A percentile compares a stretch with the other conserved stretches of the same genome.
Evolutionary conservation across 2,797 vertebrate genomes (phyloP).

Genomic region (Paramormyrops hopkinsi): DNA sequence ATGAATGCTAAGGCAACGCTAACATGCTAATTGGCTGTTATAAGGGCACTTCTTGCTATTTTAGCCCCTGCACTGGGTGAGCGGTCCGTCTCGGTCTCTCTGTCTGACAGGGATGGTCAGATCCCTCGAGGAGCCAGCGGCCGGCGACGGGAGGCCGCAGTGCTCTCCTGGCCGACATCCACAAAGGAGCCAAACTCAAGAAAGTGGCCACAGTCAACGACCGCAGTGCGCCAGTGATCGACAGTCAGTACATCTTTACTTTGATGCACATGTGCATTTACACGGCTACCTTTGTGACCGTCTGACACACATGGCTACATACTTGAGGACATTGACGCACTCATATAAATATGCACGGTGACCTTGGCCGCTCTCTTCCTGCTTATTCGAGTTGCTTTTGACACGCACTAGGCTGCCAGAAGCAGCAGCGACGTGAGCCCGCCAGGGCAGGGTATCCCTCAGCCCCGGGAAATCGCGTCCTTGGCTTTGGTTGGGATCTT

Average conservation of each 20-base stretch:
- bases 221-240: slow-evolving; percentile 77
- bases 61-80: not conserved
- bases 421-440: not conserved
- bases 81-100: not conserved
- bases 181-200: slow-evolving; percentile 78
- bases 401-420: not conserved
- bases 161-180: slow-evolving; percentile 85
- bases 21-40: slow-evolving; percentile 31
- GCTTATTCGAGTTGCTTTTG: not conserved
- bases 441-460: not conserved
- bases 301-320: not conserved
- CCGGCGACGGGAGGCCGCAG: slow-evolving; percentile 62
- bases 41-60: not conserved
- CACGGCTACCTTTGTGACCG: no score
- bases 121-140: slow-evolving; percentile 48
- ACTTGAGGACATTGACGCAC: not conserved
- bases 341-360: not conserved
- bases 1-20: not conserved
- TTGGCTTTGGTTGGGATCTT: not conserved
- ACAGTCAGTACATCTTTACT: slow-evolving; percentile 66
- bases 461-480: not conserved
- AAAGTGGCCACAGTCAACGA: slow-evolving; percentile 85
- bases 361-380: not conserved
- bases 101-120: slow-evolving; percentile 49
- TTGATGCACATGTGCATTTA: no score